Percentiles rank a stretch among this genome's conserved stretches.
Conservation (phyloP, 2,888 invertebrate species). For the Hypsopygia costalis region DNA sequence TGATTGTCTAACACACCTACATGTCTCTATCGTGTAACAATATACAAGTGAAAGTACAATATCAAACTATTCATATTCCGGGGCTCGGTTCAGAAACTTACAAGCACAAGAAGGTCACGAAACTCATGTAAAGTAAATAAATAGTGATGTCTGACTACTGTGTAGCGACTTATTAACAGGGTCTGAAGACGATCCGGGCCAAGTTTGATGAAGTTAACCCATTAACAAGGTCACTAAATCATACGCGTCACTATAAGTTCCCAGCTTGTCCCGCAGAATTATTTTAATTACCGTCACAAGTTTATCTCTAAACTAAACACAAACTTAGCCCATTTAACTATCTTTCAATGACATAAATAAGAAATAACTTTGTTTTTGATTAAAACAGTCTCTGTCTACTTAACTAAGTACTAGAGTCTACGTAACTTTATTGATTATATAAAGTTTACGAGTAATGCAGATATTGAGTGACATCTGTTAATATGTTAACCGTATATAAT, state of each 20-base stretch:
- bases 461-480: no score
- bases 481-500: no score
- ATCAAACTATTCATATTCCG: no score
- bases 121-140: slow-evolving; percentile 19
- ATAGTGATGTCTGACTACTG: slow-evolving; percentile 22
- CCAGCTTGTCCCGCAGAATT: slow-evolving; percentile 51
- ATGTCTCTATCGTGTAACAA: no score
- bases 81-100: no score
- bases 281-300: slow-evolving; percentile 56
- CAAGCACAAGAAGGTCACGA: slow-evolving; percentile 11
- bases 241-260: slow-evolving; percentile 56
- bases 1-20: no score
- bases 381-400: no score
- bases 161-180: slow-evolving; percentile 35
- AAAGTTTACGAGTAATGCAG: no score
- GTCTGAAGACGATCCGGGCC: slow-evolving; percentile 35
- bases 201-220: slow-evolving; percentile 66
- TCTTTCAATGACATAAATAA: slow-evolving; percentile 4
- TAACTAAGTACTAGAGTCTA: no score
- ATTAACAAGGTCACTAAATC: slow-evolving; percentile 70
- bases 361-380: slow-evolving; percentile 3
- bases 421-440: no score
- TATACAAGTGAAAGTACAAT: no score
- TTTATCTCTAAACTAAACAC: slow-evolving; percentile 32
- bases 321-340: slow-evolving; percentile 17